phyloP scores from a whole-genome alignment of 1,140 invertebrate genomes.

The Hycleus phaleratus region DNA sequence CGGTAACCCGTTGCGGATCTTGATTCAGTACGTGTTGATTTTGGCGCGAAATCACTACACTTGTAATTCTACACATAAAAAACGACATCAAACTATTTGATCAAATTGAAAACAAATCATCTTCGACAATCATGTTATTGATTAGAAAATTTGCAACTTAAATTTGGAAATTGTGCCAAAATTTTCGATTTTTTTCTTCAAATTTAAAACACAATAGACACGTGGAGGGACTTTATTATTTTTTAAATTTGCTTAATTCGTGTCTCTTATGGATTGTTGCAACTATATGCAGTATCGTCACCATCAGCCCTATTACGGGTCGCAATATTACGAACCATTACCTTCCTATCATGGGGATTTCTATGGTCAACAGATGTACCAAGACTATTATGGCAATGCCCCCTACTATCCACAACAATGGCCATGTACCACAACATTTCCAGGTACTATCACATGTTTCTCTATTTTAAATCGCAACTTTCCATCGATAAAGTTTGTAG shows the following conservation, averaged over 20 bases:
- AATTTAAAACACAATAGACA: neutral
- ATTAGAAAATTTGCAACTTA: neutral
- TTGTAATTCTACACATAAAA: neutral
- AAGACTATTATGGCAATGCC: conserved; percentile 27
- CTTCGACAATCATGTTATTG: neutral
- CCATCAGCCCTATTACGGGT: conserved; percentile 40
- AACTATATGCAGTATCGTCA: conserved; percentile 42
- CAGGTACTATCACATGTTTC: conserved; percentile 22
- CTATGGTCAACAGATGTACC: conserved; percentile 39
- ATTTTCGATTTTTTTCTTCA: neutral
- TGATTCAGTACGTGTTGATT: conserved; percentile 16
- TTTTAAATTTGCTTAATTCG: neutral
- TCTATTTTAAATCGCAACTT: no score
- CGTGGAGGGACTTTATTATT: neutral
- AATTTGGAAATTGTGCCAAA: neutral
- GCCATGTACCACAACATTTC: conserved; percentile 27
- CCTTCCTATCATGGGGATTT: conserved; percentile 37
- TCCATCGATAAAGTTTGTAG: no score
- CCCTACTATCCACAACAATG: conserved; percentile 34
- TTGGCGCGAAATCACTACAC: conserved; percentile 28
- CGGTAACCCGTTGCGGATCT: neutral
- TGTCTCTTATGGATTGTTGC: conserved; percentile 45
- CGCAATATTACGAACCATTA: conserved; percentile 26
- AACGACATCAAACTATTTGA: neutral
- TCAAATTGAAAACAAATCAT: neutral